These are phyloP conservation scores for Sebastes hopkinsi DNA, from an alignment of 2,797 vertebrate genomes.

Conservation along the genomic window DNA sequence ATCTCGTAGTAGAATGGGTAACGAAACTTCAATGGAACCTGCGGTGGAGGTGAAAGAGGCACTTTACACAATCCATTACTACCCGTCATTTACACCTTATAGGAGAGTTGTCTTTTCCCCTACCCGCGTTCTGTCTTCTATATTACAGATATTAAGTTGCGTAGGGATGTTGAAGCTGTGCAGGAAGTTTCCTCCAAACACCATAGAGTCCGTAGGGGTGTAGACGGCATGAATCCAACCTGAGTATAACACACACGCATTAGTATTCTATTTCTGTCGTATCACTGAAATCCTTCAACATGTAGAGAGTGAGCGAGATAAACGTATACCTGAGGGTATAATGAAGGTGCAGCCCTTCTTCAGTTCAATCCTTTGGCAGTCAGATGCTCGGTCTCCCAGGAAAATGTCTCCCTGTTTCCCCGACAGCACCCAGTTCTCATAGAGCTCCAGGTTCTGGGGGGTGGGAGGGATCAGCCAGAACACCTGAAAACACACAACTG, in stretches of 20 bases:
- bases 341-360: constrained; percentile 96
- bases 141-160: constrained; percentile 94
- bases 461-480: constrained; percentile 98
- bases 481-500: constrained; percentile 80
- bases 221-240: constrained; percentile 99
- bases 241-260: constrained; percentile 55
- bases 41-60: background rate
- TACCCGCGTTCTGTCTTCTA: constrained; percentile 95
- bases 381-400: constrained; percentile 90
- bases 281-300: background rate
- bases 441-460: constrained; percentile 94
- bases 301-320: background rate
- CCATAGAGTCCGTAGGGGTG: constrained; percentile 94
- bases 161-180: constrained; percentile 98
- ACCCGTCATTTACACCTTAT: background rate
- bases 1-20: constrained; percentile 98
- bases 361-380: constrained; percentile 95
- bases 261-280: background rate
- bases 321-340: constrained; percentile 91
- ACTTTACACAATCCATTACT: background rate
- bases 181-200: constrained; percentile 97
- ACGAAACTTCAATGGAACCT: constrained; percentile 97
- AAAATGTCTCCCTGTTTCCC: constrained; percentile 98
- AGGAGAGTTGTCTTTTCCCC: constrained; percentile 21
- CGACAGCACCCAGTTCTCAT: constrained; percentile 98